Base-by-base conservation (phyloP, 2,888 invertebrate species). In the Teinopalpus imperialis region DNA sequence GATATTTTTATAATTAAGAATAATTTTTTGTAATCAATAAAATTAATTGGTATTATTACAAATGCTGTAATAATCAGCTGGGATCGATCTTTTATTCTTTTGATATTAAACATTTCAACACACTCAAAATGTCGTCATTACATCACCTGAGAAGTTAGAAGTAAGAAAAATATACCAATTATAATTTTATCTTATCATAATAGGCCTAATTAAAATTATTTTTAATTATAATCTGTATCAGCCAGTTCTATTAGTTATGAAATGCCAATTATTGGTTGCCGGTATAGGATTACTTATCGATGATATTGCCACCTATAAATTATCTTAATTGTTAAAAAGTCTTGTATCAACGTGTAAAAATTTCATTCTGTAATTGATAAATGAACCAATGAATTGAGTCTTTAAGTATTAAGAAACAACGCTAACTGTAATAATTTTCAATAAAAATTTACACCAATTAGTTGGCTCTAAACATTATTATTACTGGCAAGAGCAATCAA, bases 361-460 rank as follows among this genome's bases (percentile, higher is more conserved):
- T 35, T n/a, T 34, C n/a, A 12, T 23, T 6, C 21, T 21, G 12
- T n/a, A n/a, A 21, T 21, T 21, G 10, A 12, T 26, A 30, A 29
- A 29, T 21, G 9, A 39, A 20, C 18, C 23, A 40, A 16, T 27
- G 27, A 52, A 53, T 52, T 41, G 36, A 53, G 35, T 30, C 40
- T 14, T 49, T 18, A 21, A 8, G 31, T 27, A 39, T 8, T 10
- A 8, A 18, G 2, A 4, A 32, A 34, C n/a, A 13, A 10, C n/a
- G 8, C n/a, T 32, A 27, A 34, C 49, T 32, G 52, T 54, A 56
- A 66, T 82, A 74, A 72, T 81, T 82, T 78, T 79, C 72, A 87
- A 86, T 85, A 81, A 80, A 81, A 80, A 74, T 80, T 77, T 81
- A 81, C 80, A 83, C 76, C 83, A 85, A 87, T 87, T 86, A 85